Evolutionary conservation across 2,113 vertebrate species (phyloP).

Genomic region (Perca schrenkii): DNA sequence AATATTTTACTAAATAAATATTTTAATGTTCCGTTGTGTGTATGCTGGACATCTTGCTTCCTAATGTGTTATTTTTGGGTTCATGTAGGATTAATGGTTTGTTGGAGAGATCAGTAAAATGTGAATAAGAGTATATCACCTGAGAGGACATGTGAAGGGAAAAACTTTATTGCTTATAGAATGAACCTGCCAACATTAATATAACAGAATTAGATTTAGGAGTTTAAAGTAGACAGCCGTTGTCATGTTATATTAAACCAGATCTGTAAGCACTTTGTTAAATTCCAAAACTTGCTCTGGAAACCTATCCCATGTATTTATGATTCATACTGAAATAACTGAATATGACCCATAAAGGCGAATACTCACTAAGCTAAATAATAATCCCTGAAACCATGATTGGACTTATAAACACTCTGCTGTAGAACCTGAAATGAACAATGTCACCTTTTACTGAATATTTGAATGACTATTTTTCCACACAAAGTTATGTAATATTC

Average conservation of each 20-base stretch:
- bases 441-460: conserved; percentile 5
- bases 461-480: background rate
- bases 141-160: conserved; percentile 21
- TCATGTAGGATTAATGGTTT: background rate
- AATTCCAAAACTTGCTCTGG: background rate
- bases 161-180: conserved; percentile 66
- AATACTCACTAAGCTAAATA: background rate
- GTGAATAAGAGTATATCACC: background rate
- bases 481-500: background rate
- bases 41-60: background rate
- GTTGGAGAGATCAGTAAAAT: background rate
- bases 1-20: conserved; percentile 91
- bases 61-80: background rate
- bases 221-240: background rate
- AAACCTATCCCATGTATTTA: background rate
- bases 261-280: background rate
- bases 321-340: background rate
- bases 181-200: background rate
- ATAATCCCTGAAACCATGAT: conserved; percentile 27
- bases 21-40: conserved; percentile 81
- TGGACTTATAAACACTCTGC: conserved; percentile 2
- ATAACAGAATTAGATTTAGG: conserved; percentile 48
- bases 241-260: background rate
- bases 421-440: conserved; percentile 26
- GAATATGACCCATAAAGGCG: background rate